Evolutionary conservation across 2,888 invertebrate genomes (phyloP), one percentile per base, ranked within the genome.

Genomic region (Leptarthrus brevirostris): DNA sequence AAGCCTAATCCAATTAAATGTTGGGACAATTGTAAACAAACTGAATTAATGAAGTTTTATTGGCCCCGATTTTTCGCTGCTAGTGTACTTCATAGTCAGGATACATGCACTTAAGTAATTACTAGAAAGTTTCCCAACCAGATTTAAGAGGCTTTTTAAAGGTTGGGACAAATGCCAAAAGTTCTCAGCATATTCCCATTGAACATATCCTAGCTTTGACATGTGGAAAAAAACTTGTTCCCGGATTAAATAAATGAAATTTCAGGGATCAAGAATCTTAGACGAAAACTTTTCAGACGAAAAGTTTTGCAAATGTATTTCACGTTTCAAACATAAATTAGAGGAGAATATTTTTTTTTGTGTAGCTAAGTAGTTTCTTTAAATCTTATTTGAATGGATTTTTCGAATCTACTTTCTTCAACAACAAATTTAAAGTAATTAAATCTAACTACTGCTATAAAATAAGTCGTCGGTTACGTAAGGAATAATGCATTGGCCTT

Each of bases 41-140:
- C 69, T 52, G 69, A 69, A 69, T 69, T 69, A 69, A 69, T 69
- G 69, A 69, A 69, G 69, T 69, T 69, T 69, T 69, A 69, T 69
- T 69, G 69, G 69, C 52, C 69, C 52, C 49, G 69, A 69, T 69
- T 69, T 69, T 69, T 69, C 69, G 69, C 49, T 44, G 69, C 44
- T 47, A 26, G 24, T 66, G 47, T 36, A 47, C 47, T 16, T 69
- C 52, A 26, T n/a, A 30, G 34, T 22, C 3, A 34, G 69, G 52
- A 69, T 52, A 52, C 69, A 69, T 69, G 69, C 69, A 69, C 69
- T 69, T 69, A 69, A 69, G 52, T 69, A 69, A 69, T 69, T 69
- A 69, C 52, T 20, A 16, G 52, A 34, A 69, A 69, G 24, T 64
- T 47, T 64, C 24, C 16, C 12, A 44, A 8, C 1, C 1, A 20